Conservation (phyloP, 1,140 invertebrate genomes). For the Musca domestica region DNA sequence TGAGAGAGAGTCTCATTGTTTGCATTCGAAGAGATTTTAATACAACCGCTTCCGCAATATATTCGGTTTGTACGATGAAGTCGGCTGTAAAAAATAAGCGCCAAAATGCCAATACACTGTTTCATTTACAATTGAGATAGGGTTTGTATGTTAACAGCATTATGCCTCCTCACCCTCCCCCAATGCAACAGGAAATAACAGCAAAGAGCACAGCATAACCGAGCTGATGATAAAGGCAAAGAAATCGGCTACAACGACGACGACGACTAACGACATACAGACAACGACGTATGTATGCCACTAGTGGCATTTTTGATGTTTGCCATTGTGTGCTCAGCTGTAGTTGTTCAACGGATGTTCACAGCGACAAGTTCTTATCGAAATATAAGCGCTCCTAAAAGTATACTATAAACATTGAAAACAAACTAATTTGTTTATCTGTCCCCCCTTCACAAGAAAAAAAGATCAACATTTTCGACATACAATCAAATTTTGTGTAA, state of each 20-base stretch:
- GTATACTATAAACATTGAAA: not conserved
- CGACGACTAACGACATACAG: not conserved
- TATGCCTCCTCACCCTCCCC: not conserved
- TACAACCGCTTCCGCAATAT: too few relatives aligned
- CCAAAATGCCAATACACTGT: not conserved
- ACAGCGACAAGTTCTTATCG: slow-evolving; percentile 5
- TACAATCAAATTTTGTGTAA: too few relatives aligned
- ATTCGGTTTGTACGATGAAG: too few relatives aligned
- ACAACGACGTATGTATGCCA: slow-evolving; percentile 1
- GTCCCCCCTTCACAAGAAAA: too few relatives aligned
- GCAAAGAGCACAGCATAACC: not conserved
- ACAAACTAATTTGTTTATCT: too few relatives aligned
- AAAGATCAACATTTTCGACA: too few relatives aligned
- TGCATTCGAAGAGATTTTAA: not conserved
- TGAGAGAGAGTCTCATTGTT: not conserved
- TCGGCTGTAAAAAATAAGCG: not conserved
- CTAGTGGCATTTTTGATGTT: slow-evolving; percentile 8
- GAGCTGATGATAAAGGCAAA: not conserved
- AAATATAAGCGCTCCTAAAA: slow-evolving; percentile 12
- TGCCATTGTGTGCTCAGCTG: not conserved
- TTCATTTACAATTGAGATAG: not conserved
- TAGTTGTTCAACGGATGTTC: slow-evolving; percentile 7
- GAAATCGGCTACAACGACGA: not conserved
- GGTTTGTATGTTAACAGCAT: too few relatives aligned
- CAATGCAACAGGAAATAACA: not conserved